Base-by-base conservation (phyloP, 2,888 invertebrate genomes). In the Alviniconcha strummeri region DNA sequence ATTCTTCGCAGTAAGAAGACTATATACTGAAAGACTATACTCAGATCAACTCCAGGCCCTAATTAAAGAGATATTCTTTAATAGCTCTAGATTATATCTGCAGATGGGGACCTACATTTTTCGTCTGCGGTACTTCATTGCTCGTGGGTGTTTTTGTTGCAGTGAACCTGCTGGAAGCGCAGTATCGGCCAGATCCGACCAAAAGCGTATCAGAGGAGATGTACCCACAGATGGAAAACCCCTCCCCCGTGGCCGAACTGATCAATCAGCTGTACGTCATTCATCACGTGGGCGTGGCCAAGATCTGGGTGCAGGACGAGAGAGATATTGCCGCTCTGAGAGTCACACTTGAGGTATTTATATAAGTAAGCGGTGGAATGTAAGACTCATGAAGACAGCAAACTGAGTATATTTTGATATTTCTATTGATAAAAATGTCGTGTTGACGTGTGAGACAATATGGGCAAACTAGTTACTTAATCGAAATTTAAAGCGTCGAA, bases 251-350 rank as follows among this genome's bases (percentile, higher is more conserved):
- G 9, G 79, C 88, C 15, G 83, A 84, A 13, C 78, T 91, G 8
- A 78, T 90, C 19, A 85, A 88, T 36, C 87, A 86, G 71, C 80
- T 90, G 57, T 91, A 90, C 76, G 88, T 85, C 76, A 89, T 89
- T 17, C 86, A 89, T 57, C 90, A 90, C 11, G 83, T 81, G 11
- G 90, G 90, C 19, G 84, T 84, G 19, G 89, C 89, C 15, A 88
- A 86, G 54, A 87, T 90, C 85, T 91, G 90, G 90, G 90, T 90
- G 7, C 77, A 87, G 9, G 89, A 89, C 78, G 90, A 90, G 56
- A 86, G 83, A 0, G 91, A 91, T 80, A 86, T 90, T 83, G 85
- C 85, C 7, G 87, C 90, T 5, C 84, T 90, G 81, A 86, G 85
- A 60, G 81, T 84, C 11, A 86, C 88, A 3, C 84, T 90, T 8